Percentiles rank a stretch among this genome's conserved stretches.
Conservation (phyloP, 2,113 vertebrate species). For the Megaleporinus macrocephalus region DNA sequence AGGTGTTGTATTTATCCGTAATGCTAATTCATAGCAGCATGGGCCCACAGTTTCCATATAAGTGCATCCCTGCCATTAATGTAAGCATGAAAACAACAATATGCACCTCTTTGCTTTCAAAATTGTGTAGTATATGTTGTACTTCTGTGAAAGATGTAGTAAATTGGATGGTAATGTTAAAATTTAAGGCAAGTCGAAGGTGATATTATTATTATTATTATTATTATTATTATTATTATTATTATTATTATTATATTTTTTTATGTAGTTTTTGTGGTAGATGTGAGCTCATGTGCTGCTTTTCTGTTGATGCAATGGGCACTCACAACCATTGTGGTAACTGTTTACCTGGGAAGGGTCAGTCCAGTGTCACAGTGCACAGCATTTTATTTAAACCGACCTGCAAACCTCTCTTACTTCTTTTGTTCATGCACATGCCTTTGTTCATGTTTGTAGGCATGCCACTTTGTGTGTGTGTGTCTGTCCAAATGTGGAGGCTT, state of each 20-base stretch:
- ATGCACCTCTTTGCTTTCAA: too few relatives aligned
- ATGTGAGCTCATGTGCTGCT: neutral
- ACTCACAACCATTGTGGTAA: slow-evolving; percentile 29
- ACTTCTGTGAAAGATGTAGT: too few relatives aligned
- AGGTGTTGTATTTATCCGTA: too few relatives aligned
- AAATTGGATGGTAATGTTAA: too few relatives aligned
- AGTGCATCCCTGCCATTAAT: too few relatives aligned
- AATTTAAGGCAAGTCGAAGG: too few relatives aligned
- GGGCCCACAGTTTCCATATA: too few relatives aligned
- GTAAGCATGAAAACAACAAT: too few relatives aligned
- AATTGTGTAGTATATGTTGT: too few relatives aligned
- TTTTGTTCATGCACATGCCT: slow-evolving; percentile 20
- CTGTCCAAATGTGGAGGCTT: slow-evolving; percentile 30
- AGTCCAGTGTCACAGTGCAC: slow-evolving; percentile 8
- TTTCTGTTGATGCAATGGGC: slow-evolving; percentile 24
- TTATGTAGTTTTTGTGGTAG: neutral
- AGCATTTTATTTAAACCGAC: slow-evolving; percentile 8
- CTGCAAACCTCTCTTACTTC: slow-evolving; percentile 22
- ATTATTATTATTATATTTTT: neutral
- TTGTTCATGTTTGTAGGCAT: slow-evolving; percentile 33
- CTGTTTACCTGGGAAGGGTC: slow-evolving; percentile 51
- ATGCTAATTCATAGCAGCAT: too few relatives aligned
- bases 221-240: too few relatives aligned
- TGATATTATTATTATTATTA: too few relatives aligned
- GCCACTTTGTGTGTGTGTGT: slow-evolving; percentile 25